Base-by-base conservation (phyloP, 1,140 invertebrate genomes). In the Aphelinus certus region DNA sequence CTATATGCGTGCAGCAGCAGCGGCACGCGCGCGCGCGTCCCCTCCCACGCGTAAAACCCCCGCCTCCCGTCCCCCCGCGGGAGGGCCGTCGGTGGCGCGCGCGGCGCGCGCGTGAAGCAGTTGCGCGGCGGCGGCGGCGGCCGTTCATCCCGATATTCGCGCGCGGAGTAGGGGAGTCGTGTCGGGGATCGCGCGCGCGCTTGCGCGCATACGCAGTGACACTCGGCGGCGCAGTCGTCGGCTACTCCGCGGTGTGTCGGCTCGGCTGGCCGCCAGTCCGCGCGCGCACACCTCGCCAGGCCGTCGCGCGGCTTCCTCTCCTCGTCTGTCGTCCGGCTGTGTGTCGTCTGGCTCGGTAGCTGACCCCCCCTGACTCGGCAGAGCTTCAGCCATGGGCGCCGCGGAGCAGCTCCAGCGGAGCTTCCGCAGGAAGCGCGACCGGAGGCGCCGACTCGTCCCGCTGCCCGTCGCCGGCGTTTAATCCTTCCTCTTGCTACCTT, bases 251-350 rank as follows among this genome's bases (percentile, higher is more conserved):
- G 47, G 58, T 76, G 64, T n/a, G 49, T 66, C n/a, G 64, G 76
- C 68, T 62, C 67, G 71, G 26, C 26, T 26, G 26, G 26, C 26
- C 74, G 75, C 56, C 68, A 69, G 75, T 68, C 73, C 71, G 67
- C 71, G 69, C 76, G 61, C 76, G 74, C 73, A 78, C 80, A 67
- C 77, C 83, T 72, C 77, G 71, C 71, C 79, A 73, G 63, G 67
- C 26, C 26, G 26, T 26, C 26, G 26, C 3, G 72, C 48, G 26
- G 60, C 53, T 26, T 45, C 61, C 63, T 69, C 68, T 75, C 79
- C 26, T 26, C 26, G 26, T 26, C 26, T 26, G 83, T 84, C 69
- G 85, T 86, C 75, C 79, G 85, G 73, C 83, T 84, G 26, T 7
- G 64, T 42, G 26, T 51, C 47, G 26, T 7, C 63, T 42, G 80